Conservation (phyloP, 2,113 vertebrate species). For the Oryzias javanicus region DNA sequence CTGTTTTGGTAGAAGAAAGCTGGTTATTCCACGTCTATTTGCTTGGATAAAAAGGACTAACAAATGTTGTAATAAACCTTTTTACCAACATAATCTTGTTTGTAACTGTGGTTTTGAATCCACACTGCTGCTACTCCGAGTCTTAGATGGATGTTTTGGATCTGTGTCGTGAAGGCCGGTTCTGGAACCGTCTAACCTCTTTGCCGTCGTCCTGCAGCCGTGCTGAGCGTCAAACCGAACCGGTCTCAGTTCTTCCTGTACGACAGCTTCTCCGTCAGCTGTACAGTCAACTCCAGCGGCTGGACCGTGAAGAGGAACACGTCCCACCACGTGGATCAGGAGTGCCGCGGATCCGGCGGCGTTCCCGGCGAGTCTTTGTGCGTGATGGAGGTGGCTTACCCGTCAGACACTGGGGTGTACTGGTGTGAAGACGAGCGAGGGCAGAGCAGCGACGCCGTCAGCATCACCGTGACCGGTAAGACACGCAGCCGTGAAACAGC, state of each 20-base stretch:
- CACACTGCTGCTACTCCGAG: no score
- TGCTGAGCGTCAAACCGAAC: not conserved
- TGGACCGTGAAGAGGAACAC: not conserved
- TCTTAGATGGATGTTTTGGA: not conserved
- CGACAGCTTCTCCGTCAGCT: not conserved
- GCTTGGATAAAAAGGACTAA: no score
- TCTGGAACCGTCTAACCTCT: no score
- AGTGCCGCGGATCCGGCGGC: not conserved
- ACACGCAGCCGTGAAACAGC: not conserved
- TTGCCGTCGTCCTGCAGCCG: not conserved
- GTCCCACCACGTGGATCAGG: not conserved
- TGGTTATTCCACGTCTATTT: no score
- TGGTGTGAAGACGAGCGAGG: not conserved
- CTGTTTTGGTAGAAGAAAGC: no score
- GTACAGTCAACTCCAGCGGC: not conserved
- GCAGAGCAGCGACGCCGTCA: not conserved
- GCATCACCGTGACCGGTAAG: constrained; percentile 1
- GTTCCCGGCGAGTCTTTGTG: accelerated
- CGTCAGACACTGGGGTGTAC: not conserved
- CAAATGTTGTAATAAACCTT: no score
- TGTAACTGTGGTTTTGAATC: no score
- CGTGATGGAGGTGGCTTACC: not conserved
- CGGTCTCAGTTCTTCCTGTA: constrained; percentile 16
- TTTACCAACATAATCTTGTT: no score
- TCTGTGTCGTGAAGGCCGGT: no score